phyloP scores from a whole-genome alignment of 2,113 vertebrate genomes.

The Bubo scandiacus region DNA sequence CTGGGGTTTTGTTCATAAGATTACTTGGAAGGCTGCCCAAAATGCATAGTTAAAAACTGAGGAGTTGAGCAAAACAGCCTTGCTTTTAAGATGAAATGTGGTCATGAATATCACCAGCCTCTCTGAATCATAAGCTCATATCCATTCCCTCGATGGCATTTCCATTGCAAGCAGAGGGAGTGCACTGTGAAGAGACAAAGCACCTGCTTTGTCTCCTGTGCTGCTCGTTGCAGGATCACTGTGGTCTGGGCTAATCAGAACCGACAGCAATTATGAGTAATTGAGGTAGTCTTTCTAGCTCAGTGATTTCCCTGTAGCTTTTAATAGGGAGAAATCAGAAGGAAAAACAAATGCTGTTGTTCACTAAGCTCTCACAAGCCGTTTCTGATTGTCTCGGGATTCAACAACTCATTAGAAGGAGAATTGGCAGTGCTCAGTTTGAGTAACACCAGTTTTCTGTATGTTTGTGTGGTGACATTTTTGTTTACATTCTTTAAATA shows the following conservation, averaged over 20 bases:
- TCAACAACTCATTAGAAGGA: conserved; percentile 33
- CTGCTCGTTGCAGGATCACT: background rate
- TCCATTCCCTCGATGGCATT: background rate
- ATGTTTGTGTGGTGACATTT: conserved; percentile 34
- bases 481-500: conserved; percentile 61
- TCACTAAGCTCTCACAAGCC: background rate
- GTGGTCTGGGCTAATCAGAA: background rate
- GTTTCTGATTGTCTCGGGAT: conserved; percentile 16
- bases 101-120: background rate
- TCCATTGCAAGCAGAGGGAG: background rate
- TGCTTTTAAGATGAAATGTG: background rate
- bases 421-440: background rate
- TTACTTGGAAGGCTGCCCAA: background rate
- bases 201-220: background rate
- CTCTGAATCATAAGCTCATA: background rate
- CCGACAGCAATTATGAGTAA: conserved; percentile 50
- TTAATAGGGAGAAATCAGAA: conserved; percentile 35
- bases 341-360: conserved; percentile 39
- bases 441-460: conserved; percentile 48
- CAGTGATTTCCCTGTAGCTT: conserved; percentile 21
- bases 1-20: background rate
- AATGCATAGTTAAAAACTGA: background rate
- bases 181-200: background rate
- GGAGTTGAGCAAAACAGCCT: background rate
- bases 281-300: conserved; percentile 42